Evolutionary conservation across 2,888 invertebrate genomes (phyloP).

Genomic region (Noctua janthe): DNA sequence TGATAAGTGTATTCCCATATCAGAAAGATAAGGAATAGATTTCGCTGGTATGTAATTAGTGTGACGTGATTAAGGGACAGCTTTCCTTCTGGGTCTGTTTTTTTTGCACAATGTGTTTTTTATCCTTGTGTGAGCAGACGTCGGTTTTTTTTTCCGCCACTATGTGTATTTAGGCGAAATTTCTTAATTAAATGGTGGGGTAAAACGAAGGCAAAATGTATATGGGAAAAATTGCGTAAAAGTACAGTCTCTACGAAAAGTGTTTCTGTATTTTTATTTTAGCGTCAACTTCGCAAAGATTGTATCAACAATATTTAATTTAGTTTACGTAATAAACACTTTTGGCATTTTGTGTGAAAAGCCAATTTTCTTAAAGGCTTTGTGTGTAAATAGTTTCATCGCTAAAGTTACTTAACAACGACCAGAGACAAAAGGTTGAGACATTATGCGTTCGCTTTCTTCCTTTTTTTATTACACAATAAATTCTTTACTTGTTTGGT

Average conservation of each 20-base stretch:
- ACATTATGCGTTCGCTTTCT: constrained; percentile 32
- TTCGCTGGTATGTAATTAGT: constrained; percentile 70
- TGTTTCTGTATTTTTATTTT: neutral
- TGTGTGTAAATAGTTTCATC: constrained; percentile 44
- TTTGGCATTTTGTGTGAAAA: constrained; percentile 47
- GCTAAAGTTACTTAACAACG: constrained; percentile 48
- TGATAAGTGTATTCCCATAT: constrained; percentile 65
- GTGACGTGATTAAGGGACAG: constrained; percentile 68
- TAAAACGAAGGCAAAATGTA: neutral
- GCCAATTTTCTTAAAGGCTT: constrained; percentile 48
- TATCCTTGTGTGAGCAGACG: neutral
- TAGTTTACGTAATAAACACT: constrained; percentile 34
- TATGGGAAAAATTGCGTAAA: neutral
- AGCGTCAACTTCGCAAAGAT: neutral
- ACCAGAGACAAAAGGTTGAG: constrained; percentile 48
- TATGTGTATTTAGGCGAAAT: neutral
- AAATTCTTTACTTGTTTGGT: constrained; percentile 15
- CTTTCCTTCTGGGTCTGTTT: constrained; percentile 51
- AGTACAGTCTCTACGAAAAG: constrained; percentile 23
- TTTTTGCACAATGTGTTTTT: constrained; percentile 39
- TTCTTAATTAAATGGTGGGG: neutral
- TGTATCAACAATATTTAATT: constrained; percentile 23
- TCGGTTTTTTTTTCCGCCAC: neutral
- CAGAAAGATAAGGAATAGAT: constrained; percentile 59
- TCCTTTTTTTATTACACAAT: constrained; percentile 31